Base-by-base conservation (phyloP, 2,113 vertebrate species). In the Myxocyprinus asiaticus region DNA sequence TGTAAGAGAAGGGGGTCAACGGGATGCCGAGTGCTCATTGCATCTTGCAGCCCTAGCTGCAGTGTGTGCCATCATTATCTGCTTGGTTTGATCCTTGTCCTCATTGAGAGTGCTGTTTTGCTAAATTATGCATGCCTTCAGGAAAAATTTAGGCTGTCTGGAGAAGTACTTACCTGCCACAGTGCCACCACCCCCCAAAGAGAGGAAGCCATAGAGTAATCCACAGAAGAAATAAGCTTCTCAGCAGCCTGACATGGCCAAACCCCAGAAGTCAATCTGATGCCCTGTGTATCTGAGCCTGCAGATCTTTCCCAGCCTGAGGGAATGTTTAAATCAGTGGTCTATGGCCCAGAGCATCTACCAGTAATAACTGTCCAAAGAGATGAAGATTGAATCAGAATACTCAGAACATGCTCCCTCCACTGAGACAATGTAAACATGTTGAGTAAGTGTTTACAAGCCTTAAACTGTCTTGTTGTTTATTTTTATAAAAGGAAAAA, bases 361-460 rank as follows among this genome's bases (percentile, higher is more conserved):
- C 61, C 22, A 11, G 11, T 33, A 76, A 76, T 76, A 65, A 76
- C 53, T 76, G 73, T 7, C 48, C 61, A 65, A 65, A 50, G 47
- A 58, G 55, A 76, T 76, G 48, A 76, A 61, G 70, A 73, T n/a
- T 61, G 70, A 33, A 73, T 73, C 53, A 12, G 6, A 73, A 65
- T 14, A 50, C 58, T 63, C 4, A 42, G 73, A 55, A 76, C 11
- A 12, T 63, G 42, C 69, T 58, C n/a, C 42, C 43, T 73, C 62
- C 73, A 7, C 73, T 11, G 62, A 65, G 61, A 76, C 47, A n/a
- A 53, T 51, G 33, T 44, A 15, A n/a, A 64, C 65, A 14, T 44
- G 73, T 62, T 44, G 73, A 76, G 73, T 44, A 51, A 76, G 73
- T 76, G 73, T 76, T 76, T 65, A 65, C 14, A 7, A 65, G 71